Evolutionary conservation across 2,113 vertebrate genomes (phyloP).

Genomic region (Athene noctua): DNA sequence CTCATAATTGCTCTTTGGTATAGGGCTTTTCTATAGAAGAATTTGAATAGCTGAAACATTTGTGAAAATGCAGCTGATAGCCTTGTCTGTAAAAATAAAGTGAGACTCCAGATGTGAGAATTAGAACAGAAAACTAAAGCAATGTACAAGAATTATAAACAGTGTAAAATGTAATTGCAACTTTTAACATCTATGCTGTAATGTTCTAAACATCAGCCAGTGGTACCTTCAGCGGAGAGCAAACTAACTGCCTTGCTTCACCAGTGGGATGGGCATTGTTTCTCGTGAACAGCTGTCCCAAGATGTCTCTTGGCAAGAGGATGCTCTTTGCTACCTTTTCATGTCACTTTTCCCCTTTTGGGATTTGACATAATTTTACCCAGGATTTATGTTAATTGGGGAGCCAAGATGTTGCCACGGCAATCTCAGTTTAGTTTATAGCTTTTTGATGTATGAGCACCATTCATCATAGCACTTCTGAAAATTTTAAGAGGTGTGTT

Average conservation of each 20-base stretch:
- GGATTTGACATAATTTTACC: not conserved
- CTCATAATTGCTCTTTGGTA: not conserved
- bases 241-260: not conserved
- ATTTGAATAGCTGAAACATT: not conserved
- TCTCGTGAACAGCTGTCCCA: not conserved
- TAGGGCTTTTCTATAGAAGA: not conserved
- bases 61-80: not conserved
- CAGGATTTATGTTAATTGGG: not conserved
- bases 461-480: not conserved
- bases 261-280: not conserved
- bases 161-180: conserved; percentile 7
- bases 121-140: not conserved
- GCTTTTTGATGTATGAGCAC: not conserved
- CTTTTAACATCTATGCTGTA: conserved; percentile 30
- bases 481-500: not conserved
- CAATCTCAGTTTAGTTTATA: not conserved
- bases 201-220: not conserved
- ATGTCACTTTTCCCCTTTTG: not conserved
- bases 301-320: not conserved
- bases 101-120: not conserved
- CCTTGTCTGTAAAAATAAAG: not conserved
- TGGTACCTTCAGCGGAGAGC: conserved; percentile 15
- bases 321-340: not conserved
- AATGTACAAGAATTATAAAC: not conserved
- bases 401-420: not conserved